Evolutionary conservation across 2,113 vertebrate species (phyloP).

Genomic region (Leptocoma aspasia): DNA sequence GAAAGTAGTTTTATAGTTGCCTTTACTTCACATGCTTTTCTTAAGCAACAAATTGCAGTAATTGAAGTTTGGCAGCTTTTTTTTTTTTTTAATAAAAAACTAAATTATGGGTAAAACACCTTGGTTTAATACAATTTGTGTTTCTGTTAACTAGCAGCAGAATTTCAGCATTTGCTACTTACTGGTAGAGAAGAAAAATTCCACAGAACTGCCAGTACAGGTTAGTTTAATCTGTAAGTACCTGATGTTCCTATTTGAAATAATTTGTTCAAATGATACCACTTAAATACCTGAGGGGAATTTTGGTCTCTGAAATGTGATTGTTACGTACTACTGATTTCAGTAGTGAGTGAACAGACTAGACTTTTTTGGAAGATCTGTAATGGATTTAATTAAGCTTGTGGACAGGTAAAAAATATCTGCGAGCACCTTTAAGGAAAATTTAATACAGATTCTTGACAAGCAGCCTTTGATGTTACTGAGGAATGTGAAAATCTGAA

Average conservation of each 20-base stretch:
- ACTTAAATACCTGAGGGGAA: conserved; percentile 69
- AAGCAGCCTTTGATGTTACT: not conserved
- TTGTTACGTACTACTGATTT: conserved; percentile 19
- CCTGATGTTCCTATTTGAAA: conserved; percentile 82
- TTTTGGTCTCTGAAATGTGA: conserved; percentile 68
- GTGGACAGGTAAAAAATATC: not conserved
- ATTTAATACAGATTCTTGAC: not conserved
- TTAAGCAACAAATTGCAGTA: conserved; percentile 36
- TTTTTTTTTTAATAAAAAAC: conserved; percentile 3
- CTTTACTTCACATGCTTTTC: conserved; percentile 34
- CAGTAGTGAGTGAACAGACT: conserved; percentile 8
- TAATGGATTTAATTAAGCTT: not conserved
- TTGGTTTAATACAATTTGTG: conserved; percentile 88
- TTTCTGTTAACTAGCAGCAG: conserved; percentile 95
- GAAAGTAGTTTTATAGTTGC: conserved; percentile 35
- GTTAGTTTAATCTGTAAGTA: conserved; percentile 98
- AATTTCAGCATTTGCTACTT: conserved; percentile 88
- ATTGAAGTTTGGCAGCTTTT: conserved; percentile 47
- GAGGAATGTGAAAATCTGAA: not conserved
- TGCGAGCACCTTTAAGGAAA: not conserved
- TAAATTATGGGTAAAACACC: conserved; percentile 69
- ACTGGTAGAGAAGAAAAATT: conserved; percentile 91
- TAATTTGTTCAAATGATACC: conserved; percentile 74
- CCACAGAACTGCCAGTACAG: conserved; percentile 92
- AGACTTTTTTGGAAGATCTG: not conserved